phyloP scores from a whole-genome alignment of 2,113 vertebrate species.

The Anoplopoma fimbria region DNA sequence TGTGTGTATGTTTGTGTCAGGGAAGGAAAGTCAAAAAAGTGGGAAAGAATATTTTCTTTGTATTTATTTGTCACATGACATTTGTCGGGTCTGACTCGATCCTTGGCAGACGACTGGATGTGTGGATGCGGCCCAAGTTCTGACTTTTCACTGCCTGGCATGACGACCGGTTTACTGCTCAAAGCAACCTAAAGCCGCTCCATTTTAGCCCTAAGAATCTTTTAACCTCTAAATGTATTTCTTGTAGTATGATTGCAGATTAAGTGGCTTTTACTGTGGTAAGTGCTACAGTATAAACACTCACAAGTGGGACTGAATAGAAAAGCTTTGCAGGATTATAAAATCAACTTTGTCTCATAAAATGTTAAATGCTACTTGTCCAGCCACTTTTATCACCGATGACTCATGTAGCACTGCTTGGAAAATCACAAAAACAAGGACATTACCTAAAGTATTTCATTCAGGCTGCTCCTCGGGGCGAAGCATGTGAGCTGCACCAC shows the following conservation, averaged over 20 bases:
- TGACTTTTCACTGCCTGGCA: constrained; percentile 29
- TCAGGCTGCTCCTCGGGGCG: constrained; percentile 10
- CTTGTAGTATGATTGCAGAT: constrained; percentile 14
- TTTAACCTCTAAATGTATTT: constrained; percentile 15
- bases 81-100: constrained; percentile 7
- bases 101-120: constrained; percentile 16
- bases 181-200: neutral
- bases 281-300: constrained; percentile 12
- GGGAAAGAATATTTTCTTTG: constrained; percentile 54
- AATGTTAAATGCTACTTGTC: constrained; percentile 27
- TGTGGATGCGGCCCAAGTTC: constrained; percentile 19
- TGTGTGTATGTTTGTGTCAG: constrained; percentile 1
- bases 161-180: constrained; percentile 18
- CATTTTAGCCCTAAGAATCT: constrained; percentile 1
- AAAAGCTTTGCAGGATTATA: constrained; percentile 19
- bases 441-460: constrained; percentile 36
- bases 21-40: constrained; percentile 16
- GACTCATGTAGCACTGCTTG: constrained; percentile 26
- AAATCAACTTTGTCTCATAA: constrained; percentile 27
- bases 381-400: constrained; percentile 7
- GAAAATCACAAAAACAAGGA: constrained; percentile 34
- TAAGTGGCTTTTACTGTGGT: constrained; percentile 39
- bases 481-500: constrained; percentile 51
- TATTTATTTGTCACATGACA: constrained; percentile 60
- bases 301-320: constrained; percentile 1